phyloP scores from a whole-genome alignment of 2,113 vertebrate genomes.

The Mustela lutreola region DNA sequence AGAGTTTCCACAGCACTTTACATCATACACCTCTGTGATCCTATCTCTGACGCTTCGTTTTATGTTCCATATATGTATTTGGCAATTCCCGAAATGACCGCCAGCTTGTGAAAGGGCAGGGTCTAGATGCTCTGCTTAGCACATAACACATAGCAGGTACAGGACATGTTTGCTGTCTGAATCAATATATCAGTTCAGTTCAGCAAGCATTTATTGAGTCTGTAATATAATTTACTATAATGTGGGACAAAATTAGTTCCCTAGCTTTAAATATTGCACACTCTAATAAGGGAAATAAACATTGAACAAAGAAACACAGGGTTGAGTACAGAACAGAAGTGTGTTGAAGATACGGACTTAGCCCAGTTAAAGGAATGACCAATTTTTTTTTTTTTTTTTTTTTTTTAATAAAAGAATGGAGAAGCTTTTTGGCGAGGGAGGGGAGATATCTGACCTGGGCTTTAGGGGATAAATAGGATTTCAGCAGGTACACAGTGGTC shows the following conservation, averaged over 20 bases:
- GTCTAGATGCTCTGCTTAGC: background rate
- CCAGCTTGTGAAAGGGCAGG: background rate
- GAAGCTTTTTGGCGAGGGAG: background rate
- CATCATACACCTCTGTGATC: background rate
- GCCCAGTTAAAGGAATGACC: background rate
- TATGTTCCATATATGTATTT: background rate
- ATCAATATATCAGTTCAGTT: background rate
- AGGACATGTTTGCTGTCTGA: background rate
- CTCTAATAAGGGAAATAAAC: background rate
- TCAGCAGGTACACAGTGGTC: background rate
- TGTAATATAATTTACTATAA: background rate
- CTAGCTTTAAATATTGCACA: background rate
- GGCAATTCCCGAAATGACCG: background rate
- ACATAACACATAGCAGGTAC: background rate
- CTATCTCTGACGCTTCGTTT: background rate
- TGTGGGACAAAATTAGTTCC: background rate
- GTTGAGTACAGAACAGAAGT: conserved; percentile 4
- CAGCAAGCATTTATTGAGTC: conserved; percentile 24
- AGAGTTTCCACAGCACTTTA: background rate
- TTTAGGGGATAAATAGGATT: background rate
- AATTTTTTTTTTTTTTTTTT: background rate
- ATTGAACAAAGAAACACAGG: conserved; percentile 21
- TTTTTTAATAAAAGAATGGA: background rate
- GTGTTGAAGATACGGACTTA: background rate
- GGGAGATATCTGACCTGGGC: background rate